phyloP scores from a whole-genome alignment of 2,797 vertebrate species.

The Sarcoramphus papa region DNA sequence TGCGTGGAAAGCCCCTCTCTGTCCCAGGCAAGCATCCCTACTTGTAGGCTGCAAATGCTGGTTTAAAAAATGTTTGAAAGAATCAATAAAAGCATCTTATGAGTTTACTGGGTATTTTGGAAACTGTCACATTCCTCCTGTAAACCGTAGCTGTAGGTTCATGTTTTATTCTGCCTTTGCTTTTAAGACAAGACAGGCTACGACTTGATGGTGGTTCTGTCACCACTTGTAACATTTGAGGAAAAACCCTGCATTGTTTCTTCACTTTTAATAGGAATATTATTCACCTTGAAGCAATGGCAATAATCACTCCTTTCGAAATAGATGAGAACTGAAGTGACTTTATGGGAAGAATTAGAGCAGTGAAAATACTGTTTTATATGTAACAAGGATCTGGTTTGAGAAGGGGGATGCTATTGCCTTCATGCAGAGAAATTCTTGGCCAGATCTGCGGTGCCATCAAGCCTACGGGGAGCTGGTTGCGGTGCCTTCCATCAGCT shows the following conservation, averaged over 20 bases:
- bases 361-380: background rate
- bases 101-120: background rate
- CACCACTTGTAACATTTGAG: background rate
- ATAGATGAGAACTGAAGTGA: background rate
- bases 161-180: background rate
- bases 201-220: background rate
- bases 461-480: background rate
- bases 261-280: background rate
- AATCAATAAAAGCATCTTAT: fast-evolving
- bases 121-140: background rate
- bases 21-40: background rate
- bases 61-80: background rate
- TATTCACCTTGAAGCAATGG: background rate
- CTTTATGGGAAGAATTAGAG: background rate
- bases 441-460: background rate
- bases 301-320: background rate
- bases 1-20: background rate
- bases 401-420: background rate
- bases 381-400: background rate
- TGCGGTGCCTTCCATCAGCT: background rate
- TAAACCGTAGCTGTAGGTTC: background rate
- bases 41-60: background rate
- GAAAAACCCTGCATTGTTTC: background rate
- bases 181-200: background rate
- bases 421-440: fast-evolving